Evolutionary conservation across 1,140 invertebrate genomes (phyloP).

Genomic region (Caenorhabditis inopinata): DNA sequence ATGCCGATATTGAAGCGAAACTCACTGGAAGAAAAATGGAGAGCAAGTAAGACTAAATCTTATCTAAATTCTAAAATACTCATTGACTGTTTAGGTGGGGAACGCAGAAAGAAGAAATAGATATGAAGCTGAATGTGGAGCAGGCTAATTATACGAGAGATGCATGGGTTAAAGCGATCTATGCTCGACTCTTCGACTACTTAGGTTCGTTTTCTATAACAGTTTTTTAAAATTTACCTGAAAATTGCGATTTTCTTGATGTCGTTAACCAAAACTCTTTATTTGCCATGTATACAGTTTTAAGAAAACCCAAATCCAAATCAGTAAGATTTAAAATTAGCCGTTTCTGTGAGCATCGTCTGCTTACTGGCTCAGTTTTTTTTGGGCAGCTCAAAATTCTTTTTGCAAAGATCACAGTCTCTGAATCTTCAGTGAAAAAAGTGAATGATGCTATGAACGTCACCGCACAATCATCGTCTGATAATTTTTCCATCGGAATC

Average conservation of each 20-base stretch:
- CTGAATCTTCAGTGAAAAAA: conserved; percentile 52
- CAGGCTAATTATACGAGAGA: conserved; percentile 75
- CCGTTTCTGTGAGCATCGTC: too few species aligned
- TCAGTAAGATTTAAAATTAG: too few species aligned
- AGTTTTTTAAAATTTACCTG: too few species aligned
- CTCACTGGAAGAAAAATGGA: conserved; percentile 67
- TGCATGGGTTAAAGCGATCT: conserved; percentile 74
- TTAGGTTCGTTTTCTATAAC: conserved; percentile 73
- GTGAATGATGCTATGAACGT: conserved; percentile 65
- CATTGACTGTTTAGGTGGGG: conserved; percentile 76
- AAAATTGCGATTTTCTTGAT: not conserved
- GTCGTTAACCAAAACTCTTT: not conserved
- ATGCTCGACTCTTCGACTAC: conserved; percentile 75
- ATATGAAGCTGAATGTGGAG: conserved; percentile 74
- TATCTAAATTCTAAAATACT: conserved; percentile 71
- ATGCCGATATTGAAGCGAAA: conserved; percentile 72
- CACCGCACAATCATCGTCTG: not conserved
- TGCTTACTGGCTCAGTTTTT: too few species aligned
- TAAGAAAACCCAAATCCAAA: too few species aligned
- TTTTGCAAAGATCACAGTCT: not conserved
- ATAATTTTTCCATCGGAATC: conserved; percentile 69
- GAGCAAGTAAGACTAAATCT: conserved; percentile 32
- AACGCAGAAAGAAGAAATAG: conserved; percentile 73
- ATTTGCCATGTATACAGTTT: not conserved
- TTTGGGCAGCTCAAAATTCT: too few species aligned